Conservation (phyloP, 2,113 vertebrate species). For the Sinocyclocheilus rhinocerous region DNA sequence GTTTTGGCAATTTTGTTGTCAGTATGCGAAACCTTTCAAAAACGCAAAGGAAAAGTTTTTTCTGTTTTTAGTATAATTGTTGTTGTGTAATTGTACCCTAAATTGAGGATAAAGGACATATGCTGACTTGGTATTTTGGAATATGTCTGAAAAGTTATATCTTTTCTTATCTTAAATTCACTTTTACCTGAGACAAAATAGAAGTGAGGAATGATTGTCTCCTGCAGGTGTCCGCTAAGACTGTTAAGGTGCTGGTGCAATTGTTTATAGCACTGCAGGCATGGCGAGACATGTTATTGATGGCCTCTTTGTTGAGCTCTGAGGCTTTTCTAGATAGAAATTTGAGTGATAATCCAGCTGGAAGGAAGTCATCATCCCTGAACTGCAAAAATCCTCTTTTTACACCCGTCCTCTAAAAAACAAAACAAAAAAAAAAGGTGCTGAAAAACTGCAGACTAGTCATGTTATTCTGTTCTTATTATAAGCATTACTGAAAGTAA, state of each 20-base stretch:
- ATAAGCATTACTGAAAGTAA: not conserved
- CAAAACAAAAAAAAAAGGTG: not conserved
- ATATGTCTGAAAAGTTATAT: not conserved
- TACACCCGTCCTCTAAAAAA: not conserved
- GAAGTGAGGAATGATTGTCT: not conserved
- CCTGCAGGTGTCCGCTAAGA: not conserved
- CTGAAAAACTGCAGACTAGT: not conserved
- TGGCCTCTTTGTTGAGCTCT: slow-evolving; percentile 2
- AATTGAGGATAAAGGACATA: not conserved
- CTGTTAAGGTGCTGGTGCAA: not conserved
- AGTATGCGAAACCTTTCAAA: too few relatives aligned
- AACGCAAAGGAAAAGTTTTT: too few relatives aligned
- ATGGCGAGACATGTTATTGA: slow-evolving; percentile 15
- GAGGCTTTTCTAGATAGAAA: slow-evolving; percentile 14
- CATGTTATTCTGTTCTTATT: not conserved
- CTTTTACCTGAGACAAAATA: not conserved
- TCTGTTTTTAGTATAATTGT: not conserved
- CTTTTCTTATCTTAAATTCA: not conserved
- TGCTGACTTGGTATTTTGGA: not conserved
- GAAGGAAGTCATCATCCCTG: not conserved
- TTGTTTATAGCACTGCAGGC: slow-evolving; percentile 15
- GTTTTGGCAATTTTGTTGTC: too few relatives aligned
- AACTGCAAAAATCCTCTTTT: not conserved
- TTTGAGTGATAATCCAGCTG: slow-evolving; percentile 19
- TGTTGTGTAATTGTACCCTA: not conserved